Base-by-base conservation (phyloP, 2,888 invertebrate genomes). In the Clepsis dumicolana region DNA sequence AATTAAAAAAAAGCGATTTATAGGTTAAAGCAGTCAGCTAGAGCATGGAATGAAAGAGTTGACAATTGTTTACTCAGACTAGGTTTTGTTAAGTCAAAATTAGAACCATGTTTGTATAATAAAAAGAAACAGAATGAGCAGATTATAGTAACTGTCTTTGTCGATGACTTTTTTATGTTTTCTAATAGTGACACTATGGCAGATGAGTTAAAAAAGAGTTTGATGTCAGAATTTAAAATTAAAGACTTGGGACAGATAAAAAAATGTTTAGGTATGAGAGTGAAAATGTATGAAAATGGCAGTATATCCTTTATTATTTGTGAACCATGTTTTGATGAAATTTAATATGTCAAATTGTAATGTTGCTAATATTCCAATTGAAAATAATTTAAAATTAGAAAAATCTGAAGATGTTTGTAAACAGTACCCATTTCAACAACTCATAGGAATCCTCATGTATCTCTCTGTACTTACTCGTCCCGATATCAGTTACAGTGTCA, bases 1-100 rank as follows among this genome's bases (percentile, higher is more conserved):
- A 75, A 67, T 65, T 75, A 53, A 74, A 73, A n/a, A 57, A 65
- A 21, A 8, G 70, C 73, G n/a, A 72, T 75, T 18, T 74, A 75
- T 70, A 72, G 74, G 12, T 25, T 75, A 35, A 73, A 71, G 48
- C 74, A 75, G 21, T 71, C 71, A 4, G 64, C 71, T n/a, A 65
- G 73, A 35, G 65, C 66, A 0, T 73, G 72, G 69, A 65, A 70
- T 65, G 12, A 68, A 63, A 54, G 65, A 24, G 56, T 65, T 0
- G 52, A 41, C 29, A 27, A 64, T 27, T 54, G 54, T 71, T 57
- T 73, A 27, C 2, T 35, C 48, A 4, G 41, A 0, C 10, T 59
- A 7, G 64, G 54, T 24, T 73, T 50, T 65, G 25, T 12, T 4
- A 64, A 54, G 14, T 71, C 67, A 44, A 61, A 56, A 16, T 64